Evolutionary conservation across 2,113 vertebrate species (phyloP).

Genomic region (Tragelaphus scriptus): DNA sequence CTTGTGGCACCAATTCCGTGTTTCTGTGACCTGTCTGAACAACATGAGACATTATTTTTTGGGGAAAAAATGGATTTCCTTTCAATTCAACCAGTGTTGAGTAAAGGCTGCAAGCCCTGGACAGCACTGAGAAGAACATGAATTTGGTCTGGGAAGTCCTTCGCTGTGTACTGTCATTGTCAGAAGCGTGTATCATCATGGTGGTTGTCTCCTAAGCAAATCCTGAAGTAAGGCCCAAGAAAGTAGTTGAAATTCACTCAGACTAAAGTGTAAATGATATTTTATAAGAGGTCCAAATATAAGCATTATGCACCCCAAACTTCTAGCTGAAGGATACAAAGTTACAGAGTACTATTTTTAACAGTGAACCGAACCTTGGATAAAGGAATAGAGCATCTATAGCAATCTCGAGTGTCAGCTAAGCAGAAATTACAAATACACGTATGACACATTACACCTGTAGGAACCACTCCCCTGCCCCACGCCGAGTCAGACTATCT

Average conservation of each 20-base stretch:
- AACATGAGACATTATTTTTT: background rate
- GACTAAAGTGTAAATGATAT: background rate
- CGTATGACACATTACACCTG: background rate
- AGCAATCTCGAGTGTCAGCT: background rate
- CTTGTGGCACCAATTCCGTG: background rate
- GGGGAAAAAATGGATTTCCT: background rate
- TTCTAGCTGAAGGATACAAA: background rate
- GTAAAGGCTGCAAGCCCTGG: background rate
- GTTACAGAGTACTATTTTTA: background rate
- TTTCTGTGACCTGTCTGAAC: background rate
- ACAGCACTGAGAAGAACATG: background rate
- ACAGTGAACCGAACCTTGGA: background rate
- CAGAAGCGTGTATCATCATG: background rate
- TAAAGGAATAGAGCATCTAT: background rate
- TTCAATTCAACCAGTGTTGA: background rate
- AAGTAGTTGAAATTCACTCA: slow-evolving; percentile 13
- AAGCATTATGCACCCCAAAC: background rate
- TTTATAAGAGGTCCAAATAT: background rate
- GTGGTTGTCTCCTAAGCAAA: background rate
- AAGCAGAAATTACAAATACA: background rate
- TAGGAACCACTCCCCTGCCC: background rate
- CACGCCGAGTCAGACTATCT: background rate
- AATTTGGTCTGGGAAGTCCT: background rate
- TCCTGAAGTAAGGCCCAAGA: background rate
- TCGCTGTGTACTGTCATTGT: background rate